Evolutionary conservation across 2,113 vertebrate genomes (phyloP), one percentile per base, ranked within the genome.

Genomic region (Danionella cerebrum): DNA sequence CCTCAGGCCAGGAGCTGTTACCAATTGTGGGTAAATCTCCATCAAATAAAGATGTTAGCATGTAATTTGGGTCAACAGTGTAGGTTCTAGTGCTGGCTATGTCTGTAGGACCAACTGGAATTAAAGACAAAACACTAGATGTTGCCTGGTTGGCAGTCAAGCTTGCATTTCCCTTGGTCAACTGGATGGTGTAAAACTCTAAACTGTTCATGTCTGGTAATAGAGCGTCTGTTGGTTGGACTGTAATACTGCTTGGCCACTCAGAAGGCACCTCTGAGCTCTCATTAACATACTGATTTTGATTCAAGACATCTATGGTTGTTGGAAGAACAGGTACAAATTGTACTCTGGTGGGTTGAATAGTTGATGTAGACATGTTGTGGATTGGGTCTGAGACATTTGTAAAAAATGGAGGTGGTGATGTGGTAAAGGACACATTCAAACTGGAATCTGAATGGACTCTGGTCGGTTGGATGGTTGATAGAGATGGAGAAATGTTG

Each of bases 161-260:
- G 58, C 51, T 73, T 52, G 63, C 69, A 73, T 80, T 84, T 7
- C 78, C 84, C 77, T 84, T 87, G 48, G 72, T 78, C 72, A 84
- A 44, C 68, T 88, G 86, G 54, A 79, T 87, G 62, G 84, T 87
- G 77, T 87, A 89, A 69, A 86, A 90, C 67, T 90, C 89, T 67
- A 89, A 75, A 57, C 89, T 90, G 79, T 90, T 90, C 89, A 90
- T 90, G 25, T 90, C 89, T 5, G 89, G 89, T 63, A 90, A 75
- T 6, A 90, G 87, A 31, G 88, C 81, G 55, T 89, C 85, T 0
- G 87, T 90, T 0, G 89, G 87, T 33, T 87, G 86, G 1, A 89
- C 76, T 1, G 84, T 83, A 67, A 85, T 79, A 1, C 70, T 10
- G 54, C 87, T 85, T 5, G 63, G 42, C 86, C 86, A 90, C 21